Base-by-base conservation (phyloP, 2,797 vertebrate species). In the Hephaestus fuliginosus region DNA sequence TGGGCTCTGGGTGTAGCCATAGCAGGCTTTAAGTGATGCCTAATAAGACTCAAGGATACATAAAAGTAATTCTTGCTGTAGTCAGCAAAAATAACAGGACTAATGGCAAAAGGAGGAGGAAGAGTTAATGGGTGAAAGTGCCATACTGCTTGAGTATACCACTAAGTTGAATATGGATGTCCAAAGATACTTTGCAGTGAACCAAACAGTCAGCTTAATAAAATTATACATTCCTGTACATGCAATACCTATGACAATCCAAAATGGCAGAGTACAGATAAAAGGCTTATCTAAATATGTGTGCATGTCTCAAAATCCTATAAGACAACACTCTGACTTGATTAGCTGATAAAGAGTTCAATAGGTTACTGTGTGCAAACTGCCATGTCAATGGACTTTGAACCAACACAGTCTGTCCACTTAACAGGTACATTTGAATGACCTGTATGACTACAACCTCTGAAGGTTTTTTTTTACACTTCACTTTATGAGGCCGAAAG, bases 301-400 rank as follows among this genome's bases (percentile, higher is more conserved):
- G 20, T 61, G 10, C 18, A 61, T 25, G 22, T 68, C 55, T 85
- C 78, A 82, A 84, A 91, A 87, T 88, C 74, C 77, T 69, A 11
- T 0, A 48, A 66, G 36, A 22, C 39, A 36, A 64, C 20, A 53
- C 28, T 52, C 43, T 14, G 10, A 6, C 17, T 39, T 70, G 17
- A 80, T 62, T 4, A 51, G 53, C 55, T 83, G 69, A 84, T 84
- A 82, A 76, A 52, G 33, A 60, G 75, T 66, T 86, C n/a, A 78
- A 64, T 49, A 56, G 53, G n/a, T 82, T 49, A 57, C 33, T 12
- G 52, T 0, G 4, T 55, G 41, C 58, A 72, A 76, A 80, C 28
- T 44, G 36, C n/a, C 30, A 56, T 6, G 20, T 44, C 43, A 55
- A 22, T 2, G 57, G 58, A 91, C 81, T 83, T 83, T 76, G 41